phyloP scores from a whole-genome alignment of 1,140 invertebrate genomes.

The Atta colombica region DNA sequence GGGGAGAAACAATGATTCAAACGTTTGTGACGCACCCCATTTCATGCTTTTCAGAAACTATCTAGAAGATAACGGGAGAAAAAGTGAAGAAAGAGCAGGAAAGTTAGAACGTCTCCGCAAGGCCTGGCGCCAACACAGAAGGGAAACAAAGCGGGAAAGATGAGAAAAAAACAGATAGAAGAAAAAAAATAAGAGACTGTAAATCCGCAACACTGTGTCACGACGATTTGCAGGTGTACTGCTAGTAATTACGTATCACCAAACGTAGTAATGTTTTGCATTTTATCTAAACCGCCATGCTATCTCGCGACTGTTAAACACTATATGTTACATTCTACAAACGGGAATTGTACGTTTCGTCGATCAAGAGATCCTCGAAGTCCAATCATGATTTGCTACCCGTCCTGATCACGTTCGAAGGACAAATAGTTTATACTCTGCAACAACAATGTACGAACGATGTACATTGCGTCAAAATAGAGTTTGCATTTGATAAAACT shows the following conservation, averaged over 20 bases:
- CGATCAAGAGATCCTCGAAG: constrained; percentile 59
- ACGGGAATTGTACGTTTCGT: constrained; percentile 40
- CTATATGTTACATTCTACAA: constrained; percentile 65
- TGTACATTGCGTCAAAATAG: background rate
- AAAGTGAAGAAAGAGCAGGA: background rate
- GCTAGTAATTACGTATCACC: constrained; percentile 73
- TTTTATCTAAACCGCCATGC: constrained; percentile 72
- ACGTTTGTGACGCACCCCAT: background rate
- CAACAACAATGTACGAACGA: background rate
- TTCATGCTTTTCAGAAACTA: constrained; percentile 33
- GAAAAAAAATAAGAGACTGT: background rate
- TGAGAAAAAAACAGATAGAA: background rate
- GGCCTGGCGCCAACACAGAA: background rate
- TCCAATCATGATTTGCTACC: constrained; percentile 64
- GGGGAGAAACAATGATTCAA: constrained; percentile 62
- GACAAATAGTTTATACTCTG: constrained; percentile 34
- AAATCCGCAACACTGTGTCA: constrained; percentile 64
- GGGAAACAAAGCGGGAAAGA: background rate
- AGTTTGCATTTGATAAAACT: constrained; percentile 20
- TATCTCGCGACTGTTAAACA: constrained; percentile 70
- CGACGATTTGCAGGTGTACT: constrained; percentile 69
- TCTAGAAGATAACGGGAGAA: background rate
- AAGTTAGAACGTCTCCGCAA: background rate
- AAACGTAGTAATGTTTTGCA: constrained; percentile 66
- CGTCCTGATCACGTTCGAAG: constrained; percentile 27